Conservation (phyloP, 2,113 vertebrate species). For the Lontra canadensis region DNA sequence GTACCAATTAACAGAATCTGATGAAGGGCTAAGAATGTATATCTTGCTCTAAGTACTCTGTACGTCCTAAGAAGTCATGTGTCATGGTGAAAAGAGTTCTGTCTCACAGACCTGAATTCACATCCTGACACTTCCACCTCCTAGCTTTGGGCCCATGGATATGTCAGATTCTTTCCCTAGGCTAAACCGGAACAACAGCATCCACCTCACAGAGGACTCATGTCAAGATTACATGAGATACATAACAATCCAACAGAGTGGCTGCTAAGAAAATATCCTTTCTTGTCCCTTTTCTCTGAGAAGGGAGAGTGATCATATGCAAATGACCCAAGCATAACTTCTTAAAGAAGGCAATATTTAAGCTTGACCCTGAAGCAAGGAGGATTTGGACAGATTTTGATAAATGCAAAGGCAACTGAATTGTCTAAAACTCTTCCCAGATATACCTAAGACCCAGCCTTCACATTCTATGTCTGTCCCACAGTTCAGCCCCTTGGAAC, state of each 20-base stretch:
- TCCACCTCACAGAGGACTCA: neutral
- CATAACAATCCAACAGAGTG: neutral
- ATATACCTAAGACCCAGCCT: neutral
- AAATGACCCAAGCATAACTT: neutral
- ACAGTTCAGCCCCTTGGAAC: rapidly evolving
- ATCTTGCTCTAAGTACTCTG: neutral
- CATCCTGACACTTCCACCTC: neutral
- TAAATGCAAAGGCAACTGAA: neutral
- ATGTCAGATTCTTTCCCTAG: neutral
- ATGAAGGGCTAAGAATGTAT: neutral
- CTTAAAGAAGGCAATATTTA: neutral
- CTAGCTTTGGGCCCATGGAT: neutral
- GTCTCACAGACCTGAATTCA: neutral
- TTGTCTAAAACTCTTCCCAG: conserved; percentile 40
- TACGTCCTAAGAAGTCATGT: neutral
- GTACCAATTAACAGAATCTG: neutral
- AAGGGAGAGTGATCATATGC: neutral
- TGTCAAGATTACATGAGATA: neutral
- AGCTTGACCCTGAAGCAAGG: conserved; percentile 24
- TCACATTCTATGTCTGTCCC: neutral
- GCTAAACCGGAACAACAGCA: neutral
- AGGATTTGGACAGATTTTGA: neutral
- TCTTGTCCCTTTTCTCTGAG: neutral
- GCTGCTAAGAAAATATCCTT: conserved; percentile 6
- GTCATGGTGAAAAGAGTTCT: neutral